Percentiles rank a stretch among this genome's conserved stretches.
Conservation (phyloP, 2,888 invertebrate species). For the Andrena praecox region DNA sequence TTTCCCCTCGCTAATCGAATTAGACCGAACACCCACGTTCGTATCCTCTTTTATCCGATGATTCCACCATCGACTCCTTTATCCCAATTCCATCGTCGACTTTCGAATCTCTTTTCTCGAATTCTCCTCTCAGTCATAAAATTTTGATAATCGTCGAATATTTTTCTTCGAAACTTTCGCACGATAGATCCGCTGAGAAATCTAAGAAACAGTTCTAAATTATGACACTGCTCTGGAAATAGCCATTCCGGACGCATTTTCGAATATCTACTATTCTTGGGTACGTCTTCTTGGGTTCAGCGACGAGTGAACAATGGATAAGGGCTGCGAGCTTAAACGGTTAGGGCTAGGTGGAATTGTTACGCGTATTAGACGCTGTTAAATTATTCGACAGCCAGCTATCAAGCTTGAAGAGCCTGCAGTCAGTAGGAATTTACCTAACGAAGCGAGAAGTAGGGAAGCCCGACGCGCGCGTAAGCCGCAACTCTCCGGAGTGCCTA, state of each 20-base stretch:
- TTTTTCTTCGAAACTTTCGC: slow-evolving; percentile 6
- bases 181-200: background rate
- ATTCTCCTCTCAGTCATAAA: slow-evolving; percentile 1
- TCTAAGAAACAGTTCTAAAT: too few relatives aligned
- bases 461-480: slow-evolving; percentile 52
- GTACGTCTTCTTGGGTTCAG: too few relatives aligned
- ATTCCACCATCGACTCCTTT: background rate
- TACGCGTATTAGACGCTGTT: slow-evolving; percentile 10
- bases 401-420: slow-evolving; percentile 31
- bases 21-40: background rate
- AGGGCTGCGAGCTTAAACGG: too few relatives aligned
- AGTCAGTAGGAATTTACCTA: slow-evolving; percentile 57
- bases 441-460: slow-evolving; percentile 54
- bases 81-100: background rate
- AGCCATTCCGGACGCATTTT: background rate
- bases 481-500: slow-evolving; percentile 24
- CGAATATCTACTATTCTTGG: too few relatives aligned
- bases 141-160: slow-evolving; percentile 16
- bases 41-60: slow-evolving; percentile 1
- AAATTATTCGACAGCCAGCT: slow-evolving; percentile 34
- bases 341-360: background rate
- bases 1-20: slow-evolving; percentile 1
- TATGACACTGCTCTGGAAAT: too few relatives aligned
- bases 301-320: too few relatives aligned
- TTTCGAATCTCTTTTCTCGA: background rate